A percentile compares a stretch with the other conserved stretches of the same genome.
Conservation (phyloP, 2,797 vertebrate genomes). For the Coendou prehensilis region DNA sequence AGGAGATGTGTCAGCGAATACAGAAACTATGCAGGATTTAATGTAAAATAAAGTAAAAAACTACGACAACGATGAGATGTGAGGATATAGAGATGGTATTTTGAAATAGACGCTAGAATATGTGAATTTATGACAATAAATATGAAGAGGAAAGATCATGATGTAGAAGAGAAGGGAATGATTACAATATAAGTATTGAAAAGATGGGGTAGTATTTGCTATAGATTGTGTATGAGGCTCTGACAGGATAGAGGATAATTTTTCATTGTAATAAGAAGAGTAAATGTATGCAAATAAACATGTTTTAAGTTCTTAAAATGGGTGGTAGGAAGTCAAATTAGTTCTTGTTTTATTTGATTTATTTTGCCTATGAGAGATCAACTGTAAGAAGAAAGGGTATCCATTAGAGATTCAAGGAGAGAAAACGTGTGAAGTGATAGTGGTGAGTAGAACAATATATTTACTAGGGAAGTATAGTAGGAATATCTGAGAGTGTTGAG, state of each 20-base stretch:
- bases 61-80: not conserved
- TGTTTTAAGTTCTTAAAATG: not conserved
- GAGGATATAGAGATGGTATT: not conserved
- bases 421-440: not conserved
- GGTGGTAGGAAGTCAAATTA: not conserved
- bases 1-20: not conserved
- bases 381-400: not conserved
- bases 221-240: not conserved
- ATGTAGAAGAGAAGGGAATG: not conserved
- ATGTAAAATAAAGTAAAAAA: conserved; percentile 27
- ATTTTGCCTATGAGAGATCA: not conserved
- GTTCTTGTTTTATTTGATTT: conserved; percentile 40
- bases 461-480: not conserved
- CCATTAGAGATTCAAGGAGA: conserved; percentile 8
- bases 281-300: not conserved
- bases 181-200: not conserved
- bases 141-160: not conserved
- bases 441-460: not conserved
- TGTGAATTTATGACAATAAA: not conserved
- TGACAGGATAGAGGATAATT: not conserved
- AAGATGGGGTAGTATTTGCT: not conserved
- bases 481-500: not conserved
- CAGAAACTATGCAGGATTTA: not conserved
- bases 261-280: conserved; percentile 10
- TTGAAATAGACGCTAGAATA: not conserved